Evolutionary conservation across 64 coral and sea anemone genomes (phyloP), one percentile per base, ranked within the genome.

Genomic region (Montipora foliosa): DNA sequence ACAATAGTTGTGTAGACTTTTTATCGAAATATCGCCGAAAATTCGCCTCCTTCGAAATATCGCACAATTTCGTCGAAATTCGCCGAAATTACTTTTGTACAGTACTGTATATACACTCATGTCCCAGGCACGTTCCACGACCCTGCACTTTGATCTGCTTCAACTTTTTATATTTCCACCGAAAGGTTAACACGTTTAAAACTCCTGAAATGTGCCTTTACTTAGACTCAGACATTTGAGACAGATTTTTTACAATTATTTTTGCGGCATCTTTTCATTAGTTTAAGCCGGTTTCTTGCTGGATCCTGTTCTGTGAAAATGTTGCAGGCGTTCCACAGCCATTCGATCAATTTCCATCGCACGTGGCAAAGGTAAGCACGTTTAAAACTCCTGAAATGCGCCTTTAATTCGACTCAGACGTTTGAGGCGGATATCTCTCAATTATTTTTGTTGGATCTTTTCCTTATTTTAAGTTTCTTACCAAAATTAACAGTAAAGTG

Each of bases 401-500:
- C 61, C 61, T 69, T 86, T 86, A 86, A 47, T 86, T 87, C 72
- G 84, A 87, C 84, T 87, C 29, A 87, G 84, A 87, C 84, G 62
- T 87, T 87, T 74, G 62, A 87, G 84, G 84, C 50, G 84, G 84
- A 87, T 87, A 66, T 87, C 84, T 87, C 84, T 46, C 74, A 37
- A 76, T 76, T 76, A 76, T 76, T 76, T 76, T 24, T 76, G 74
- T 76, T 74, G 70, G 70, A 74, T 74, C 19, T 86, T 86, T 86
- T 86, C 68, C 82, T 86, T 66, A 86, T 86, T 70, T 70, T 87
- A 87, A 70, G 84, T 87, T 87, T 87, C 84, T 87, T 72, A 87
- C 84, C 84, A 87, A 87, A 87, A 71, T 87, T 87, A 87, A 87
- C 84, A 87, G 84, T 73, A 87, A 87, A 55, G 50, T 87, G 84